Conservation (phyloP, 2,797 vertebrate genomes). For the Aeoliscus strigatus region DNA sequence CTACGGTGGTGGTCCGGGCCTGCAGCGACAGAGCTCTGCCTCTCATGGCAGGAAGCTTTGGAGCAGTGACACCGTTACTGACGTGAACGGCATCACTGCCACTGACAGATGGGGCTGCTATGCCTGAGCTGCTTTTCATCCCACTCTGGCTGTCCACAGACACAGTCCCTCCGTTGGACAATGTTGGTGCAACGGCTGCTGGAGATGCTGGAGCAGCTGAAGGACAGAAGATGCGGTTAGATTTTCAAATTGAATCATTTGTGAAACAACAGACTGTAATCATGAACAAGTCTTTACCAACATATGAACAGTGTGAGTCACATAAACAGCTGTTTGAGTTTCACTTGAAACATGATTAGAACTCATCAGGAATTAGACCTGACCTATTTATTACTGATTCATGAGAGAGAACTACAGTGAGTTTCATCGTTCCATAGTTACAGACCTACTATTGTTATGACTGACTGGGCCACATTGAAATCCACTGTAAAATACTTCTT, state of each 20-base stretch:
- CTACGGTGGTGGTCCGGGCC: slow-evolving; percentile 36
- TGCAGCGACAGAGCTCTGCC: slow-evolving; percentile 53
- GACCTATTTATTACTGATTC: too few species aligned
- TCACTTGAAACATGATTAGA: too few species aligned
- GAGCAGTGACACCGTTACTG: background rate
- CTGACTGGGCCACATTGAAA: too few species aligned
- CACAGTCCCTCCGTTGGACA: slow-evolving; percentile 30
- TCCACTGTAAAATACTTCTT: too few species aligned
- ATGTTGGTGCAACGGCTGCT: slow-evolving; percentile 9
- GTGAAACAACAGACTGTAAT: background rate
- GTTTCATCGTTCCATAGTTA: too few species aligned
- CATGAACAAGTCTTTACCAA: background rate
- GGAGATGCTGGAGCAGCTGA: background rate
- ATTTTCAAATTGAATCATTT: too few species aligned
- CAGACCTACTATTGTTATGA: too few species aligned
- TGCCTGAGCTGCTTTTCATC: slow-evolving; percentile 14
- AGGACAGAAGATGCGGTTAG: background rate
- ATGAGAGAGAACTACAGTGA: too few species aligned
- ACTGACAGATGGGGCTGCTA: slow-evolving; percentile 15
- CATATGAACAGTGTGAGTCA: too few species aligned
- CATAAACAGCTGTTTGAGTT: too few species aligned
- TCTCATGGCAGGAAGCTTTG: slow-evolving; percentile 28
- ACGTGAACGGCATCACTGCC: background rate
- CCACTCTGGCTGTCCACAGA: slow-evolving; percentile 26
- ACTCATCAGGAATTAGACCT: too few species aligned